Base-by-base conservation (phyloP, 2,797 vertebrate species). In the Schizopygopsis malacanthus region DNA sequence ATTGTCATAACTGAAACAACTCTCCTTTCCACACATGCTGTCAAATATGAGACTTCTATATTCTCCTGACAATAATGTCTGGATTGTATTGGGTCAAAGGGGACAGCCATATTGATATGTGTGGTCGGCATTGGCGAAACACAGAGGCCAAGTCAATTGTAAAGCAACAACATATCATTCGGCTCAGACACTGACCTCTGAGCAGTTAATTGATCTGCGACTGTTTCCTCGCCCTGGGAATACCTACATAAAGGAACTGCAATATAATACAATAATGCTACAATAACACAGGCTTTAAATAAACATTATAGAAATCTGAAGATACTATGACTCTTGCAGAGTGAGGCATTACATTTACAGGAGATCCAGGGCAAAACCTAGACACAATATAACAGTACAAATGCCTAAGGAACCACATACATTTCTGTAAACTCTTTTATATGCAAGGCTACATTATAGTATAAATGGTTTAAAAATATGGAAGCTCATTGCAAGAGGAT, bases 131-230 rank as follows among this genome's bases (percentile, higher is more conserved):
- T 4, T 61, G 6, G 87, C 83, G 93, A 90, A 94, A 92, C 92
- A 92, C 92, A 92, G 90, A 93, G 87, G 73, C 47, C 76, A 76
- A 80, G 83, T 84, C 88, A 90, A 92, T 93, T 94, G 90, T 88
- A 89, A 89, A 87, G 89, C 88, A 90, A 88, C 78, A 91, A 89
- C 89, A 89, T 82, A 80, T 93, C 92, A 91, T 90, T 92, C 43
- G 81, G 80, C 50, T 41, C 80, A 93, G 90, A 86, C 89, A 73
- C 85, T 92, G 76, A 85, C 88, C 91, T 88, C 89, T 87, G 90
- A 86, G 82, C 80, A 84, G 79, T 90, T 88, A 87, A 92, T 91
- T 89, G 92, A 94, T 95, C 88, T 87, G 3, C 4, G 28, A 84
- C 78, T n/a, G 39, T 61, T 39, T 82, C 87, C 86, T 92, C 91